These are phyloP conservation scores for Karalla daura DNA, from an alignment of 2,797 vertebrate genomes.

Conservation along the genomic window DNA sequence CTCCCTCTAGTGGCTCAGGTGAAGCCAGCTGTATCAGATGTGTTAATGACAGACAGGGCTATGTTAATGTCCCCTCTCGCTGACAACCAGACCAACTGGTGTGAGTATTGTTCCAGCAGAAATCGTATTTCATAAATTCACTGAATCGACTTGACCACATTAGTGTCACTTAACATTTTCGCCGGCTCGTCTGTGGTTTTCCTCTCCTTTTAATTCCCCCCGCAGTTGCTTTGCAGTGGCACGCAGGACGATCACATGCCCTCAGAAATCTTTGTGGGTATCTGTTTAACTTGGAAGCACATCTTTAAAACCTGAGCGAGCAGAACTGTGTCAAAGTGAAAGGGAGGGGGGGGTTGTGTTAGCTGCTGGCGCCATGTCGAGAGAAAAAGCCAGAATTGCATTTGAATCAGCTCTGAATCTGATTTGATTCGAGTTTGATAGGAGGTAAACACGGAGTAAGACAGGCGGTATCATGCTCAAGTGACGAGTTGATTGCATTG, in stretches of 20 bases:
- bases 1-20: constrained; percentile 51
- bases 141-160: constrained; percentile 57
- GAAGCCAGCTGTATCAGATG: constrained; percentile 34
- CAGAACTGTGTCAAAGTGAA: constrained; percentile 17
- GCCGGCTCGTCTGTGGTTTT: constrained; percentile 9
- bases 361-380: constrained; percentile 6
- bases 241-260: constrained; percentile 21
- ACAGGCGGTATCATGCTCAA: constrained; percentile 56
- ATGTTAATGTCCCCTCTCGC: constrained; percentile 52
- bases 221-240: constrained; percentile 5
- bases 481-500: constrained; percentile 65
- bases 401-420: constrained; percentile 53
- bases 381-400: constrained; percentile 24
- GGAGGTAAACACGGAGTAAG: constrained; percentile 54
- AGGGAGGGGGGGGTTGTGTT: constrained; percentile 26
- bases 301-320: constrained; percentile 19
- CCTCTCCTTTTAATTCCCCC: not conserved
- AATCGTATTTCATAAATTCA: constrained; percentile 57
- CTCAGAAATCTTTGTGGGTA: constrained; percentile 4
- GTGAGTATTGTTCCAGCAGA: constrained; percentile 42
- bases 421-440: constrained; percentile 60
- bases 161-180: constrained; percentile 57
- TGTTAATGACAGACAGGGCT: constrained; percentile 36
- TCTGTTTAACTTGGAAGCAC: constrained; percentile 35
- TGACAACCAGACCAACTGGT: constrained; percentile 55